These are phyloP conservation scores for Holcopasites calliopsidis DNA, from an alignment of 1,140 invertebrate genomes.

Conservation along the genomic window DNA sequence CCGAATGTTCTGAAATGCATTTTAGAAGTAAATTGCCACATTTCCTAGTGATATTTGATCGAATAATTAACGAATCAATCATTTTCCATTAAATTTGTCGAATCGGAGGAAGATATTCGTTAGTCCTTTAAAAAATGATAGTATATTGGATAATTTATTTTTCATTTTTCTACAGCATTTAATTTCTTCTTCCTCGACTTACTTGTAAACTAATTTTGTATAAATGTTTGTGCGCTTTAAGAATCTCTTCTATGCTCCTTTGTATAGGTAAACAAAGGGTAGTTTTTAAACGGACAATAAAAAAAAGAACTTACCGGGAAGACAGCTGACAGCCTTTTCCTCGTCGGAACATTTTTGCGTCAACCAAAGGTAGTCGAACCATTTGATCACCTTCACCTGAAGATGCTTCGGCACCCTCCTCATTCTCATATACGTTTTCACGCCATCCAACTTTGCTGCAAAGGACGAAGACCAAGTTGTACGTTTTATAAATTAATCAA, in stretches of 20 bases:
- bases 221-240: too few species aligned
- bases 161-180: too few species aligned
- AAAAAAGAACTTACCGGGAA: constrained; percentile 84
- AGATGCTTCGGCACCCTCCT: constrained; percentile 95
- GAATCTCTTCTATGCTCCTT: too few species aligned
- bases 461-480: constrained; percentile 71
- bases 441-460: constrained; percentile 97
- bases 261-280: too few species aligned
- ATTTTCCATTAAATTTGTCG: too few species aligned
- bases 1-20: not conserved
- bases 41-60: not conserved
- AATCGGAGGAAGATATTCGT: too few species aligned
- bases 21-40: not conserved
- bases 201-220: too few species aligned
- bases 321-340: constrained; percentile 95
- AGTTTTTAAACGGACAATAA: not conserved
- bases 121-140: too few species aligned
- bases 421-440: constrained; percentile 99
- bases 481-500: not conserved
- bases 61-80: too few species aligned
- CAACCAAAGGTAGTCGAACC: constrained; percentile 99
- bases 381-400: constrained; percentile 98
- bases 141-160: too few species aligned
- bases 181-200: too few species aligned
- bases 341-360: constrained; percentile 99